These are phyloP conservation scores for Melieria picta DNA, from an alignment of 2,888 invertebrate species.

Conservation along the genomic window DNA sequence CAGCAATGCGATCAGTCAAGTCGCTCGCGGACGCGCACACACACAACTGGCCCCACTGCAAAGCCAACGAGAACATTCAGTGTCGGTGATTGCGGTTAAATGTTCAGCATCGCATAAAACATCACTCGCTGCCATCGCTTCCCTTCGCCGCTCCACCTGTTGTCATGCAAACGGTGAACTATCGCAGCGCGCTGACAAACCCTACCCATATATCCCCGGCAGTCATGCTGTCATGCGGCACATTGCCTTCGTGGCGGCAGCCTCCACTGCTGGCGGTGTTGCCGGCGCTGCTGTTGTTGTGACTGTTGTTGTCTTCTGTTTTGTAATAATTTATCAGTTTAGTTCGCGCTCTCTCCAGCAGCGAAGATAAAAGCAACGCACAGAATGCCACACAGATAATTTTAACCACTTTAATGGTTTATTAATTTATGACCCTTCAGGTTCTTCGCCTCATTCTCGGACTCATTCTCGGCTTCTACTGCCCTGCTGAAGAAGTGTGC, in stretches of 20 bases:
- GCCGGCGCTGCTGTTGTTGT: slow-evolving; percentile 15
- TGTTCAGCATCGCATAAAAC: too few species aligned
- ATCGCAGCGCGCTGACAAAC: too few species aligned
- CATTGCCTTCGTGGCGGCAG: neutral
- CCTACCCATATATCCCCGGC: too few species aligned
- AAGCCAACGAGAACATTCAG: too few species aligned
- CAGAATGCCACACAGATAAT: slow-evolving; percentile 64
- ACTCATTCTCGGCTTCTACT: neutral
- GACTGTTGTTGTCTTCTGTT: slow-evolving; percentile 57
- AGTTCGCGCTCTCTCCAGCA: slow-evolving; percentile 49
- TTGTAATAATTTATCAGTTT: slow-evolving; percentile 67
- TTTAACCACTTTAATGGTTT: slow-evolving; percentile 67
- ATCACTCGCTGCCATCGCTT: too few species aligned
- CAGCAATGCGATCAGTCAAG: too few species aligned
- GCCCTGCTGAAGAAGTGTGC: too few species aligned
- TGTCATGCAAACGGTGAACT: too few species aligned
- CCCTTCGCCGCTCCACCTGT: too few species aligned
- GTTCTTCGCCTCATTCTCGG: slow-evolving; percentile 41
- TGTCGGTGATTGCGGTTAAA: too few species aligned
- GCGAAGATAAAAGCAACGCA: slow-evolving; percentile 36
- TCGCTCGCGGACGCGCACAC: too few species aligned
- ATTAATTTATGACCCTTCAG: slow-evolving; percentile 67
- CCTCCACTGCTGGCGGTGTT: neutral
- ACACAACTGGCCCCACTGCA: too few species aligned
- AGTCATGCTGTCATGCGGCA: slow-evolving; percentile 3